Percentiles rank a stretch among this genome's conserved stretches.
Conservation (phyloP, 2,113 vertebrate genomes). For the Cyphotilapia sp. region DNA sequence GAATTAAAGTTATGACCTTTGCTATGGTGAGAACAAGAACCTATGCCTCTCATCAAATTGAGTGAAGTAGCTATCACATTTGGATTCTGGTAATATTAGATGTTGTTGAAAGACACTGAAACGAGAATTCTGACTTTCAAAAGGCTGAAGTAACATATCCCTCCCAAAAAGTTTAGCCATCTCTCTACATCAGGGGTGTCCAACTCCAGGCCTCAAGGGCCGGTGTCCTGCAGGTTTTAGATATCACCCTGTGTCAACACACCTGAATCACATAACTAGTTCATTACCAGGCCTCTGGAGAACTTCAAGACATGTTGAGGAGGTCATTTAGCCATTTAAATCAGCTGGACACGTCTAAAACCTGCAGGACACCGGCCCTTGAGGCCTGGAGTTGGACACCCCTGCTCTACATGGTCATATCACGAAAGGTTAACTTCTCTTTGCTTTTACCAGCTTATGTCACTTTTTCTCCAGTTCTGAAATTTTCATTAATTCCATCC, state of each 20-base stretch:
- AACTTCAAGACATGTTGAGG: background rate
- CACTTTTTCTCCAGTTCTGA: background rate
- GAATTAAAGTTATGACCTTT: background rate
- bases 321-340: background rate
- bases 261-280: background rate
- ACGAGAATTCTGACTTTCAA: background rate
- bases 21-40: background rate
- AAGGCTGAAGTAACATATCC: background rate
- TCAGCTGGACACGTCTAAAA: background rate
- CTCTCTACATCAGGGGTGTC: background rate
- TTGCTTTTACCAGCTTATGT: background rate
- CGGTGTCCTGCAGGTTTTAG: background rate
- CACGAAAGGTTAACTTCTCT: background rate
- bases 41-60: background rate
- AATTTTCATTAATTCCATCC: fast-evolving
- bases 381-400: background rate
- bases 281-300: background rate
- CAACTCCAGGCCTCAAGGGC: background rate
- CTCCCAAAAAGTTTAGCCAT: background rate
- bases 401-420: background rate
- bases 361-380: background rate
- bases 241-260: background rate
- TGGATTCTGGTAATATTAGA: background rate
- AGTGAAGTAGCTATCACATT: background rate
- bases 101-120: background rate